Percentiles rank a stretch among this genome's conserved stretches.
These are phyloP conservation scores for Loripinus fragilis DNA, from an alignment of 2,888 invertebrate genomes.

Conservation along the genomic window DNA sequence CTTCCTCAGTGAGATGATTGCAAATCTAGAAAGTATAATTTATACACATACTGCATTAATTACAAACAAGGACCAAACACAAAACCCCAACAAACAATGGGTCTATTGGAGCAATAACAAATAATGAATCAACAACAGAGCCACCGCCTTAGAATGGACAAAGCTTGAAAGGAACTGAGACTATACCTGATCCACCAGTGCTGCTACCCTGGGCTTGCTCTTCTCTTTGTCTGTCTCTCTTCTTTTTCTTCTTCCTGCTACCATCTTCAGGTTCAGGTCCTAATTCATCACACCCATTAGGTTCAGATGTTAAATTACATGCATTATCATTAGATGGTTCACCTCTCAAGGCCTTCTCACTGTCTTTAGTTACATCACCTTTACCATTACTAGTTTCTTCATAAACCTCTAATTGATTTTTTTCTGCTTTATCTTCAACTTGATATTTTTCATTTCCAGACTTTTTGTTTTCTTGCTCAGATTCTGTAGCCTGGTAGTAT, in stretches of 20 bases:
- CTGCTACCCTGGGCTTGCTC: not conserved
- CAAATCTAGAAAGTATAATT: too few species aligned
- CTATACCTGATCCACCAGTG: not conserved
- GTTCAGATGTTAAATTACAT: not conserved
- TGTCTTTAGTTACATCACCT: constrained; percentile 11
- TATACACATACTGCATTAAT: too few species aligned
- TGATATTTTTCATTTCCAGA: not conserved
- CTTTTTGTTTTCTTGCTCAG: not conserved
- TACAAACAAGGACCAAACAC: too few species aligned
- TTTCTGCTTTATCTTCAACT: not conserved
- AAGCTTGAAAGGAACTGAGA: too few species aligned
- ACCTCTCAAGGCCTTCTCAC: not conserved
- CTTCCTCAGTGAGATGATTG: too few species aligned
- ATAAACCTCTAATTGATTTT: too few species aligned
- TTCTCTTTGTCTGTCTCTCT: constrained; percentile 34
- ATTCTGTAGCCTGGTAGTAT: not conserved
- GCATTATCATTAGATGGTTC: not conserved
- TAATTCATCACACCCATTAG: not conserved
- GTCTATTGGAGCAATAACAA: too few species aligned
- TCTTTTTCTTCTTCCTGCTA: constrained; percentile 46
- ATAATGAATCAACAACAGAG: too few species aligned
- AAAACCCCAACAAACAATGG: too few species aligned
- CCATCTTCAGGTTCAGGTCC: constrained; percentile 57
- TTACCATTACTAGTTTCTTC: not conserved
- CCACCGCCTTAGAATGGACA: too few species aligned